These are phyloP conservation scores for Montipora cactus DNA, from an alignment of 64 coral and sea anemone species.

Conservation along the genomic window DNA sequence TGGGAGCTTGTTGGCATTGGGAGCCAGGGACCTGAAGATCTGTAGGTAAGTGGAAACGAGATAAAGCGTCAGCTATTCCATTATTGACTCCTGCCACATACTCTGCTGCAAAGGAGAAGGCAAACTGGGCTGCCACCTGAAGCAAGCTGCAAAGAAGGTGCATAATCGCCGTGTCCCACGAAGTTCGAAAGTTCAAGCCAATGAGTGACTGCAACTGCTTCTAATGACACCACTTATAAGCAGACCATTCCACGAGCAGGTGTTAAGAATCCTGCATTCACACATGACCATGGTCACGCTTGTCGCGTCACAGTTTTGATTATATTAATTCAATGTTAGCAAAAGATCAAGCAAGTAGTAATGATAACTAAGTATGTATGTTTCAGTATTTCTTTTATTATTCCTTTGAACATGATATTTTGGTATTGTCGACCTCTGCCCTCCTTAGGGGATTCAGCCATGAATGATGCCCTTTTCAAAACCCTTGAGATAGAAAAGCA, in stretches of 20 bases:
- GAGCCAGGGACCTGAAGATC: neutral
- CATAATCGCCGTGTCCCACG: neutral
- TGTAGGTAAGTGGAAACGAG: neutral
- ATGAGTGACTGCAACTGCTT: conserved; percentile 28
- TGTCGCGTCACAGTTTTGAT: too few relatives aligned
- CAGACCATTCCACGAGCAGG: neutral
- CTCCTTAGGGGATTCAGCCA: too few relatives aligned
- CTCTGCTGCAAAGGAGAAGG: neutral
- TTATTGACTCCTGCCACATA: neutral
- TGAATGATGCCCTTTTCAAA: too few relatives aligned
- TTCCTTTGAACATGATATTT: too few relatives aligned
- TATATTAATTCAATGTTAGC: too few relatives aligned
- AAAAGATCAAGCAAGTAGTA: too few relatives aligned
- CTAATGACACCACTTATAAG: neutral
- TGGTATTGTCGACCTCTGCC: too few relatives aligned
- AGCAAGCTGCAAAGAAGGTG: conserved; percentile 10
- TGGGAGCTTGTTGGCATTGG: neutral
- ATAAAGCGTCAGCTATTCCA: conserved; percentile 30
- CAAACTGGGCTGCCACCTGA: neutral
- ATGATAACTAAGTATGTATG: too few relatives aligned
- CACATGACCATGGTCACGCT: neutral
- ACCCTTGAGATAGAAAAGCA: too few relatives aligned
- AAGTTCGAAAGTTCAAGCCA: conserved; percentile 5
- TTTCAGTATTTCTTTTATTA: too few relatives aligned
- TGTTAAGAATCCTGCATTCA: too few relatives aligned